Percentiles rank a stretch among this genome's conserved stretches.
These are phyloP conservation scores for Florisuga fusca DNA, from an alignment of 2,797 vertebrate genomes.

Conservation along the genomic window DNA sequence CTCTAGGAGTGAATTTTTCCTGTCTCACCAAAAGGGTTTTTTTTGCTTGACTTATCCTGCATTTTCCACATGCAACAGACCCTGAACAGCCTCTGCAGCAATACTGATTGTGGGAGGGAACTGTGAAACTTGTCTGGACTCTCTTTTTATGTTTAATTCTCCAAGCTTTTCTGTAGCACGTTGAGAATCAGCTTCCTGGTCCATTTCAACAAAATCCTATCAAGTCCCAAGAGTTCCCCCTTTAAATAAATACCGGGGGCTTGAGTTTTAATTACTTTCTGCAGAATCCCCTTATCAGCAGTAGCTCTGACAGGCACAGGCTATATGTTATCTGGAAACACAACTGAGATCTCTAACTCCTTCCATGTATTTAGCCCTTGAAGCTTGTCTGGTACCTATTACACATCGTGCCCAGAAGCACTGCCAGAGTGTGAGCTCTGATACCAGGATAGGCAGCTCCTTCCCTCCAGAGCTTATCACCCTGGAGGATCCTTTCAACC, in stretches of 20 bases:
- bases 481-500: not conserved
- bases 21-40: not conserved
- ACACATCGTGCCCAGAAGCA: not conserved
- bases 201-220: slow-evolving; percentile 61
- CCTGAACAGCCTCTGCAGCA: slow-evolving; percentile 15
- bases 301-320: slow-evolving; percentile 43
- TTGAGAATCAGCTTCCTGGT: slow-evolving; percentile 44
- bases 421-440: not conserved
- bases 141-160: slow-evolving; percentile 27
- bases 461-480: not conserved
- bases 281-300: slow-evolving; percentile 67
- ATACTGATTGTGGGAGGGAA: not conserved
- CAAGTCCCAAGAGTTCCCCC: slow-evolving; percentile 31
- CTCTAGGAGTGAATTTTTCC: not conserved
- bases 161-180: not conserved
- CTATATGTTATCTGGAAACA: slow-evolving; percentile 6
- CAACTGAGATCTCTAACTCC: slow-evolving; percentile 51
- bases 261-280: slow-evolving; percentile 68
- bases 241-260: slow-evolving; percentile 53
- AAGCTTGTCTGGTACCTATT: slow-evolving; percentile 32
- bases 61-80: not conserved
- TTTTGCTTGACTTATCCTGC: not conserved
- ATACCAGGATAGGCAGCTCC: not conserved
- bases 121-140: not conserved
- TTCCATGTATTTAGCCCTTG: slow-evolving; percentile 31